A percentile compares a stretch with the other conserved stretches of the same genome.
phyloP scores from a whole-genome alignment of 2,113 vertebrate species.

The Dolichotis patagonum region DNA sequence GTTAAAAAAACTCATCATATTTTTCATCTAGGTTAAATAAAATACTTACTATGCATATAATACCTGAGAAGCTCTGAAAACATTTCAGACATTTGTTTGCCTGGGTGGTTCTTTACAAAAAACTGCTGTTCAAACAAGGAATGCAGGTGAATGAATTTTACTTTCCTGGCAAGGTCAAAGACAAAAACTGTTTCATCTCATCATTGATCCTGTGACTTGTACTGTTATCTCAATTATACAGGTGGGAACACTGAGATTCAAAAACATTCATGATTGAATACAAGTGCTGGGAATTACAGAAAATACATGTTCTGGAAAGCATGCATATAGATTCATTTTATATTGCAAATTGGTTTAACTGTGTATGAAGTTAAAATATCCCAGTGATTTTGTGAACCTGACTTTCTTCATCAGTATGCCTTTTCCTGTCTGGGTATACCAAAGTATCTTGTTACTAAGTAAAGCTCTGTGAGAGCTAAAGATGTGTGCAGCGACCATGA shows the following conservation, averaged over 20 bases:
- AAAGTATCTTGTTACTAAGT: not conserved
- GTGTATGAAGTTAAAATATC: constrained; percentile 50
- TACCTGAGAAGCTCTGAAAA: constrained; percentile 10
- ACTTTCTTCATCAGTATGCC: constrained; percentile 43
- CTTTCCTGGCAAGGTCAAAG: not conserved
- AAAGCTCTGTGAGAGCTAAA: not conserved
- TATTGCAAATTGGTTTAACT: constrained; percentile 44
- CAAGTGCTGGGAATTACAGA: not conserved
- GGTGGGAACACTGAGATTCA: constrained; percentile 25
- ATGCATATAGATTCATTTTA: constrained; percentile 43
- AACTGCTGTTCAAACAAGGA: not conserved
- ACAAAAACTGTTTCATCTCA: not conserved
- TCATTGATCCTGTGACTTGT: not conserved
- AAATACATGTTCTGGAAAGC: not conserved
- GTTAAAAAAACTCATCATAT: not conserved
- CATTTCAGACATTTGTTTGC: not conserved
- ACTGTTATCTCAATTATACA: constrained; percentile 34
- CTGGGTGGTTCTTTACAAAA: not conserved
- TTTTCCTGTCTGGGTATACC: constrained; percentile 6
- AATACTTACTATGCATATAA: not conserved
- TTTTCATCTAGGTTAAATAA: constrained; percentile 47
- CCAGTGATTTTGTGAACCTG: constrained; percentile 25
- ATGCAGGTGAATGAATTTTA: not conserved
- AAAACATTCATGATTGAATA: constrained; percentile 55
- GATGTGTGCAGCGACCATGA: not conserved